A percentile compares a stretch with the other conserved stretches of the same genome.
phyloP scores from a whole-genome alignment of 2,113 vertebrate species.

The Clupea harengus region DNA sequence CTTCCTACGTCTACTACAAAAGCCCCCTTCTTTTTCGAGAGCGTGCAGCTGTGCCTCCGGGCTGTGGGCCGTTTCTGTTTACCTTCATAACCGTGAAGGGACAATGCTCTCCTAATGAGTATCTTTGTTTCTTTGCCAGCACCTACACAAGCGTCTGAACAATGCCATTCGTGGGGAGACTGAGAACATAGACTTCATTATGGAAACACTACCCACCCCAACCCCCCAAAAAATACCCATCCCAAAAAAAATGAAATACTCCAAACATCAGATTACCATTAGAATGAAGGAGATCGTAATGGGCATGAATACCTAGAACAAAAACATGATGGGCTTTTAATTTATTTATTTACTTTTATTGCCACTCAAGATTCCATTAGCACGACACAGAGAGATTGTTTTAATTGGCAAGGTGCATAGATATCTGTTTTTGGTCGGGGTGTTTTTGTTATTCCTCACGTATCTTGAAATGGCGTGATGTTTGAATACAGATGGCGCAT shows the following conservation, averaged over 20 bases:
- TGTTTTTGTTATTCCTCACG: not conserved
- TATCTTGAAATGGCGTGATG: constrained; percentile 7
- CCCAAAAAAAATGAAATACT: constrained; percentile 14
- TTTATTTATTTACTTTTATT: constrained; percentile 18
- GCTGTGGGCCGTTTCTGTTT: constrained; percentile 3
- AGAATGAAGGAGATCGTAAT: constrained; percentile 15
- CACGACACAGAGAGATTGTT: not conserved
- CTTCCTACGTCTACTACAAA: not conserved
- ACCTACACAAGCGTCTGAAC: constrained; percentile 14
- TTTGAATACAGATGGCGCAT: constrained; percentile 12
- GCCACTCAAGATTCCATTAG: constrained; percentile 17
- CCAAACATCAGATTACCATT: constrained; percentile 15
- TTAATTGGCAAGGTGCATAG: constrained; percentile 16
- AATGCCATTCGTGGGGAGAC: not conserved
- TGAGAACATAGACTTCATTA: constrained; percentile 4
- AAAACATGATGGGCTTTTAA: constrained; percentile 10
- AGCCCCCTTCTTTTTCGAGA: constrained; percentile 17
- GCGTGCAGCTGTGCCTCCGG: not conserved
- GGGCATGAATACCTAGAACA: constrained; percentile 1
- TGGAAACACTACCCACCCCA: not conserved
- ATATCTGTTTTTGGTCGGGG: not conserved
- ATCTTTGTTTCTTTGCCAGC: constrained; percentile 20
- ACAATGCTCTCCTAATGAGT: constrained; percentile 14
- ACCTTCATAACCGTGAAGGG: constrained; percentile 12
- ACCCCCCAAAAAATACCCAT: not conserved